Conservation (phyloP, 2,888 invertebrate species). For the Ganaspis brasiliensis region DNA sequence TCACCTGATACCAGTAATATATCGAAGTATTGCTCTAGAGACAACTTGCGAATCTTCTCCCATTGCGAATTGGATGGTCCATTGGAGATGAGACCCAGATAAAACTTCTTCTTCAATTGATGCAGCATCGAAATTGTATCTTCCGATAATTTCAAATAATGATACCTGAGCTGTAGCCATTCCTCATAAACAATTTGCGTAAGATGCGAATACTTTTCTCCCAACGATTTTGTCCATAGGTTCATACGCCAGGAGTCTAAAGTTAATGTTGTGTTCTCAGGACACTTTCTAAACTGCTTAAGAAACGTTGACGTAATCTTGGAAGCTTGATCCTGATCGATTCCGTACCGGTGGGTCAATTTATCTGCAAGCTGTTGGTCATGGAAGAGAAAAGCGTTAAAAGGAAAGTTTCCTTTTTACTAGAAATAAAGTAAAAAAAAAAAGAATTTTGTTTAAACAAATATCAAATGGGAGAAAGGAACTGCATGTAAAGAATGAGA, state of each 20-base stretch:
- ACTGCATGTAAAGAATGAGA: background rate
- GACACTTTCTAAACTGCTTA: constrained; percentile 89
- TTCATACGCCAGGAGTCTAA: constrained; percentile 90
- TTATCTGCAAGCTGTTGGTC: constrained; percentile 82
- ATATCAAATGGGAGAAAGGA: background rate
- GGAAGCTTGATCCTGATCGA: constrained; percentile 85
- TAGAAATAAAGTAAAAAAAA: background rate
- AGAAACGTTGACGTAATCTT: constrained; percentile 87
- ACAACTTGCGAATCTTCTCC: constrained; percentile 91
- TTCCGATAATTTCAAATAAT: constrained; percentile 86
- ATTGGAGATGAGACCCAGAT: constrained; percentile 91
- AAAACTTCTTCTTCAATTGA: constrained; percentile 87
- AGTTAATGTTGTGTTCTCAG: constrained; percentile 88
- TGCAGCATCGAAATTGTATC: constrained; percentile 87
- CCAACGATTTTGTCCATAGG: constrained; percentile 90
- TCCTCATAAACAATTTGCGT: constrained; percentile 88
- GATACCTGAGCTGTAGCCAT: constrained; percentile 91
- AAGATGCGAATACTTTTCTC: constrained; percentile 87
- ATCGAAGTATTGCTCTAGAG: constrained; percentile 88
- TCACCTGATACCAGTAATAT: constrained; percentile 91
- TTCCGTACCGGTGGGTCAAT: constrained; percentile 85
- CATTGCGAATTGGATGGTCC: constrained; percentile 93
- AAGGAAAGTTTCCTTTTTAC: background rate
- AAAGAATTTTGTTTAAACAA: constrained; percentile 6
- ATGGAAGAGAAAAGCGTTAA: constrained; percentile 44